phyloP scores from a whole-genome alignment of 2,888 invertebrate species.

The Hybos culiciformis region DNA sequence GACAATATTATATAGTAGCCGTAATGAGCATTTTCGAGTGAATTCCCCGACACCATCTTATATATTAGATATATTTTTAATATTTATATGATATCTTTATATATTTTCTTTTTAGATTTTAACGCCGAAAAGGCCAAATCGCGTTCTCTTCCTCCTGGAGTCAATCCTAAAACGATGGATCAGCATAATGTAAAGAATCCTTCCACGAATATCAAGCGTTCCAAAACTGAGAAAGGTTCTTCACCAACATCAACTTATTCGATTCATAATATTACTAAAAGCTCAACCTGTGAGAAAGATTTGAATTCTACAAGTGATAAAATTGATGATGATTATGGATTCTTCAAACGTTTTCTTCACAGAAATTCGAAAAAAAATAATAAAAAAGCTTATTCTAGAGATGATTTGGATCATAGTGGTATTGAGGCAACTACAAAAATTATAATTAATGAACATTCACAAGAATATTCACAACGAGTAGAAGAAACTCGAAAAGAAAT shows the following conservation, averaged over 20 bases:
- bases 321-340: conserved; percentile 39
- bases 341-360: conserved; percentile 51
- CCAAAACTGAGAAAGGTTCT: conserved; percentile 16
- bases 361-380: conserved; percentile 45
- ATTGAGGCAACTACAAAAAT: conserved; percentile 1
- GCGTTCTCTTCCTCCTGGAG: conserved; percentile 30
- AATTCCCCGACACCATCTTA: too few relatives aligned
- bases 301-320: conserved; percentile 10
- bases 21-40: too few relatives aligned
- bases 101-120: conserved; percentile 6
- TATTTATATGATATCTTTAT: conserved; percentile 13
- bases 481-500: conserved; percentile 31
- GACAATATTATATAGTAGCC: too few relatives aligned
- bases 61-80: neutral
- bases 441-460: conserved; percentile 8
- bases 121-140: conserved; percentile 28
- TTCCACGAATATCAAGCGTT: conserved; percentile 14
- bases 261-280: conserved; percentile 12
- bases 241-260: conserved; percentile 11
- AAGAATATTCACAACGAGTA: conserved; percentile 23
- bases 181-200: conserved; percentile 15
- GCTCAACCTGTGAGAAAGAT: conserved; percentile 8
- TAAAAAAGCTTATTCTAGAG: conserved; percentile 8
- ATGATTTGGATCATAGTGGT: conserved; percentile 13
- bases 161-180: conserved; percentile 24